These are phyloP conservation scores for Ophioderma brevispina DNA, from an alignment of 35 echinoderm and acorn worm genomes.

Conservation along the genomic window DNA sequence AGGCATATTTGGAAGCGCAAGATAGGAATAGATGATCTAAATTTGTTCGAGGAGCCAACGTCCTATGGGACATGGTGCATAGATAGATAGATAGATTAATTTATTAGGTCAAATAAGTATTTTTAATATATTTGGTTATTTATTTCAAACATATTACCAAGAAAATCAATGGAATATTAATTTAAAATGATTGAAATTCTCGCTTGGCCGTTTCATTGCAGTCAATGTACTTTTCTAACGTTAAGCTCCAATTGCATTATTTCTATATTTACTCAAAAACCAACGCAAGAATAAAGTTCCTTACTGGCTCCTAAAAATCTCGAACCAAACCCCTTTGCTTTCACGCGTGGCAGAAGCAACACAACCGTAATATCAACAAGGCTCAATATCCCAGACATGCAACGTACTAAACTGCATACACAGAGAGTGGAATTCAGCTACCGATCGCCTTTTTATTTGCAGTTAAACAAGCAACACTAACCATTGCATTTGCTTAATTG, in stretches of 20 bases:
- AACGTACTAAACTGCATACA: background rate
- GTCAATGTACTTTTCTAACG: no score
- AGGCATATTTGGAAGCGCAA: no score
- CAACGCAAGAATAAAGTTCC: background rate
- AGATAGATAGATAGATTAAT: no score
- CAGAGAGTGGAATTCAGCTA: background rate
- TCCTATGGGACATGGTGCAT: no score
- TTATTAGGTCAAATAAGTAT: no score
- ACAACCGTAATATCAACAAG: background rate
- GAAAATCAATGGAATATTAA: no score
- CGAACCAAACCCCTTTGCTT: background rate
- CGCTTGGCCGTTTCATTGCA: no score
- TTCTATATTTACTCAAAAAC: background rate
- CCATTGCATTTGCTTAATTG: background rate
- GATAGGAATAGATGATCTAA: no score
- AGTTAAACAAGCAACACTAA: conserved; percentile 3
- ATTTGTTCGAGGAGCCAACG: no score
- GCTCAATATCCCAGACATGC: background rate
- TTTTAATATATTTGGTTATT: no score
- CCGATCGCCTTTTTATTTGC: background rate
- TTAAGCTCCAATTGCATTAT: background rate
- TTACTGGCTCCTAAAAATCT: background rate
- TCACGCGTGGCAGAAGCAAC: background rate
- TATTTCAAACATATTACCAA: no score
- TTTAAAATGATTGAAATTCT: no score